A percentile compares a stretch with the other conserved stretches of the same genome.
Conservation (phyloP, 2,113 vertebrate species). For the Albula glossodonta region DNA sequence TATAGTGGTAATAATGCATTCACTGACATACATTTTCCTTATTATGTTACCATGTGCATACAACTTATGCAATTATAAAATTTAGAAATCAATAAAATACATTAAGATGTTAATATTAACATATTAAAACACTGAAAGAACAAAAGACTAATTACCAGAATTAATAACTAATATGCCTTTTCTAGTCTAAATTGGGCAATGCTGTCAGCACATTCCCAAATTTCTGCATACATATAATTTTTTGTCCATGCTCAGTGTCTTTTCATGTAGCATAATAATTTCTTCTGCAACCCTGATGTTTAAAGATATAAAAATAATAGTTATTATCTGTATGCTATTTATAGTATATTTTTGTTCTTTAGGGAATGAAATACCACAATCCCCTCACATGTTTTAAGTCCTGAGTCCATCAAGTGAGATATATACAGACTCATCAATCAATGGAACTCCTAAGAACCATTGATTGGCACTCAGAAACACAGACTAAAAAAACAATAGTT, state of each 20-base stretch:
- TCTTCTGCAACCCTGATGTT: not conserved
- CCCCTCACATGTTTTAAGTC: not conserved
- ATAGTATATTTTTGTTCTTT: not conserved
- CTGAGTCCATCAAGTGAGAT: not conserved
- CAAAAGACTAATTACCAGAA: no score
- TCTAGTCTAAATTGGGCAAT: not conserved
- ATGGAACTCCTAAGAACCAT: not conserved
- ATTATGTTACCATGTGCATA: no score
- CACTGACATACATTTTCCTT: no score
- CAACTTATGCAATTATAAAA: no score
- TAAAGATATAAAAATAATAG: not conserved
- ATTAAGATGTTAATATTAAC: no score
- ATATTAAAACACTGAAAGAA: no score
- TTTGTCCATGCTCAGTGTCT: not conserved
- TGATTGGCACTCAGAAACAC: constrained; percentile 19
- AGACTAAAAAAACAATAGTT: not conserved
- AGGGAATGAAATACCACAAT: not conserved
- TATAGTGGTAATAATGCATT: no score
- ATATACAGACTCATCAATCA: not conserved
- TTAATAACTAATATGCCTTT: not conserved
- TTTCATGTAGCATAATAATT: not conserved
- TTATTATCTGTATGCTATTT: not conserved
- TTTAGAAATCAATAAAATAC: no score
- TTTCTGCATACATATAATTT: not conserved
- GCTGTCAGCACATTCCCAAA: not conserved